Evolutionary conservation across 1,140 invertebrate species (phyloP).

Genomic region (Choristoneura fumiferana): DNA sequence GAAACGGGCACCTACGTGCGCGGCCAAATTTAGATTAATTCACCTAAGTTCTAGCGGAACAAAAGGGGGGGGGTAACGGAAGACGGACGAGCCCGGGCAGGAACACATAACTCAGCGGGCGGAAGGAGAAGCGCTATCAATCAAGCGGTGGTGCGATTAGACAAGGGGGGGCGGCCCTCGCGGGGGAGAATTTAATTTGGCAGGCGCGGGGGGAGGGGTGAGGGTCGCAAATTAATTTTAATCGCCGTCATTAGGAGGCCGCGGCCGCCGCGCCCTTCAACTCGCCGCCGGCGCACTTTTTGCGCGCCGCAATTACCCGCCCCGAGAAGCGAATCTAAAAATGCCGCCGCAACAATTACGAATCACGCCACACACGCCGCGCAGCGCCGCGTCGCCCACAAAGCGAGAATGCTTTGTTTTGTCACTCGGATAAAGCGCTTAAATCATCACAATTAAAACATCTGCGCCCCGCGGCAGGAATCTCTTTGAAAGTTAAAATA

Average conservation of each 20-base stretch:
- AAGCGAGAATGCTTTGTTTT: slow-evolving; percentile 41
- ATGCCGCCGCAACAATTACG: slow-evolving; percentile 12
- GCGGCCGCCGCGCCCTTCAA: slow-evolving; percentile 27
- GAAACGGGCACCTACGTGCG: no score
- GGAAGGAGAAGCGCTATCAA: slow-evolving; percentile 9
- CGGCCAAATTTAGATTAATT: no score
- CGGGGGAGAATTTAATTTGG: slow-evolving; percentile 49
- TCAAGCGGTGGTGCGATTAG: slow-evolving; percentile 15
- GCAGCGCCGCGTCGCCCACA: slow-evolving; percentile 11
- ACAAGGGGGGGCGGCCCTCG: no score
- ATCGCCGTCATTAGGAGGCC: slow-evolving; percentile 64
- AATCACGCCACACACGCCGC: slow-evolving; percentile 6
- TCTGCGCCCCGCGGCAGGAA: slow-evolving; percentile 43
- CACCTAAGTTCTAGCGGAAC: not conserved
- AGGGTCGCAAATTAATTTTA: slow-evolving; percentile 71
- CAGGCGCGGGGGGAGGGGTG: slow-evolving; percentile 24
- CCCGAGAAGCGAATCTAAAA: not conserved
- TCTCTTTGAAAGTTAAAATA: slow-evolving; percentile 55
- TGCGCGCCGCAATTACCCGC: slow-evolving; percentile 15
- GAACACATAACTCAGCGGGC: no score
- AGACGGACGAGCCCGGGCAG: no score
- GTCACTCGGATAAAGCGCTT: slow-evolving; percentile 44
- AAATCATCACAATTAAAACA: slow-evolving; percentile 67
- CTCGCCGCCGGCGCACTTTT: slow-evolving; percentile 31
- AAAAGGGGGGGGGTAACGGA: no score